A percentile compares a stretch with the other conserved stretches of the same genome.
Conservation (phyloP, 2,888 invertebrate species). For the Lasioglossum calceatum region DNA sequence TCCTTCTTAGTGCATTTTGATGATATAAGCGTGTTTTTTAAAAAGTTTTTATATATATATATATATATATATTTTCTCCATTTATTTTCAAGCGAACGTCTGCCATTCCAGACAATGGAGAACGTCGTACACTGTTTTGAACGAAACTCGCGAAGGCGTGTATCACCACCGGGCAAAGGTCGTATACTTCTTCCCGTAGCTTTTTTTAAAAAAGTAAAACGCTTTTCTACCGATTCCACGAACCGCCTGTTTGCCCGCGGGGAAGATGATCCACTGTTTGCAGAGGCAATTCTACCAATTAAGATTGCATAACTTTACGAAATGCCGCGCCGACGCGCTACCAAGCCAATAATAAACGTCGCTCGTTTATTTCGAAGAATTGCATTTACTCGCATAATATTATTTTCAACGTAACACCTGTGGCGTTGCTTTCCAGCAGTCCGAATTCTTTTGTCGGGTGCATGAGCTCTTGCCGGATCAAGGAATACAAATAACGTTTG, state of each 20-base stretch:
- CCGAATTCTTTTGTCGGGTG: not conserved
- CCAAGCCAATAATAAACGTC: not conserved
- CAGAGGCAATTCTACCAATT: slow-evolving; percentile 24
- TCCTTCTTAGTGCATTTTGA: too few relatives aligned
- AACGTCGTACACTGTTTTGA: too few relatives aligned
- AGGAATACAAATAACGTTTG: not conserved
- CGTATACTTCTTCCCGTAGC: too few relatives aligned
- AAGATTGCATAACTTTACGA: slow-evolving; percentile 12
- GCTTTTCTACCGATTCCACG: not conserved
- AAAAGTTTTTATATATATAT: too few relatives aligned
- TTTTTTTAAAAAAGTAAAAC: too few relatives aligned
- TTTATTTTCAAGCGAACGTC: too few relatives aligned
- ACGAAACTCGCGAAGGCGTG: too few relatives aligned
- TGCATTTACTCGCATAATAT: slow-evolving; percentile 1
- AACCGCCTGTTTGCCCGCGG: not conserved
- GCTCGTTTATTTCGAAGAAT: not conserved
- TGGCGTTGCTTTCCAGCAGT: not conserved
- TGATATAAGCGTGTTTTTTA: too few relatives aligned
- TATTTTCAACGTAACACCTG: not conserved
- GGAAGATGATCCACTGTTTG: not conserved
- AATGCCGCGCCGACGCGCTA: not conserved
- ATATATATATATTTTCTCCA: too few relatives aligned
- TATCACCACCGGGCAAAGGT: too few relatives aligned
- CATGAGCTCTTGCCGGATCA: not conserved
- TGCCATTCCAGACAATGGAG: too few relatives aligned